Conservation (phyloP, 2,797 vertebrate species). For the Picus viridis region DNA sequence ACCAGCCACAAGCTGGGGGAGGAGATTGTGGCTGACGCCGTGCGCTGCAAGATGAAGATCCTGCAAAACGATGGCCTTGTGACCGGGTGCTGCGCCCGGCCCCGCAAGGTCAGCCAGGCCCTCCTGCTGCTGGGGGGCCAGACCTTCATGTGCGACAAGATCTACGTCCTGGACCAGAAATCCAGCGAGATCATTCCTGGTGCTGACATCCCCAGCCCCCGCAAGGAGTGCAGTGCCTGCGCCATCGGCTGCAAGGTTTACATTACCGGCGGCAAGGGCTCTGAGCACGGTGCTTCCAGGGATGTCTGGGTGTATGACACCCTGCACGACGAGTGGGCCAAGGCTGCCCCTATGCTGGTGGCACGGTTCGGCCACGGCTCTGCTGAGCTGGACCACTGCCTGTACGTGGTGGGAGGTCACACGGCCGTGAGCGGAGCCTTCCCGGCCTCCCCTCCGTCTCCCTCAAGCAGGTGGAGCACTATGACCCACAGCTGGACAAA, state of each 20-base stretch:
- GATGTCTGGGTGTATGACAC: slow-evolving; percentile 99
- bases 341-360: slow-evolving; percentile 97
- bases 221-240: slow-evolving; percentile 98
- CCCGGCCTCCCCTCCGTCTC: slow-evolving; percentile 95
- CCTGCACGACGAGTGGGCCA: slow-evolving; percentile 96
- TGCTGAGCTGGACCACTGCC: slow-evolving; percentile 93
- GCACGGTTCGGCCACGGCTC: slow-evolving; percentile 98
- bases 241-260: slow-evolving; percentile 98
- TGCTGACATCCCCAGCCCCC: slow-evolving; percentile 95
- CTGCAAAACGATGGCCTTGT: slow-evolving; percentile 96
- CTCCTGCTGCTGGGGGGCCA: slow-evolving; percentile 95
- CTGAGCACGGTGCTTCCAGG: slow-evolving; percentile 95
- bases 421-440: slow-evolving; percentile 93
- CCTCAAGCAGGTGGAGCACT: slow-evolving; percentile 97
- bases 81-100: slow-evolving; percentile 92
- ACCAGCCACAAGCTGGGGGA: slow-evolving; percentile 93
- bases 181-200: slow-evolving; percentile 98
- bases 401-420: slow-evolving; percentile 96
- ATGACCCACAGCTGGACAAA: slow-evolving; percentile 94
- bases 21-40: slow-evolving; percentile 94
- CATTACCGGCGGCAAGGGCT: slow-evolving; percentile 94
- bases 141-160: slow-evolving; percentile 98
- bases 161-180: slow-evolving; percentile 95
- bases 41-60: slow-evolving; percentile 95
- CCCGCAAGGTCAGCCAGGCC: slow-evolving; percentile 95